These are phyloP conservation scores for Idaea straminata DNA, from an alignment of 2,888 invertebrate genomes.

Conservation along the genomic window DNA sequence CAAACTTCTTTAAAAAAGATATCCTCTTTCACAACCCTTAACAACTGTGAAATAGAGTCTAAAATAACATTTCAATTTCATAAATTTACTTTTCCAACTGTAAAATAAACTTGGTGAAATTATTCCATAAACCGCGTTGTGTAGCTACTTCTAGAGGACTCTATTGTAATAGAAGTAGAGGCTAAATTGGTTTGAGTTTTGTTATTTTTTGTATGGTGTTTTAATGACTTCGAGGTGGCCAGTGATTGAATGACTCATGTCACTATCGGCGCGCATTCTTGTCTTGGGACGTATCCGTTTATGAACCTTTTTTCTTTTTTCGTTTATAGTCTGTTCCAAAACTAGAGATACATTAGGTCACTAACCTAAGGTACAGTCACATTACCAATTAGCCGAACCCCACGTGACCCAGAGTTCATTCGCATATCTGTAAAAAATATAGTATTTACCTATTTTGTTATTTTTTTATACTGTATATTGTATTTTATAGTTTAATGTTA, in stretches of 20 bases:
- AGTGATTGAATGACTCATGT: conserved; percentile 70
- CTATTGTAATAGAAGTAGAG: conserved; percentile 33
- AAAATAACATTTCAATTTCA: conserved; percentile 20
- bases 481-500: too few relatives aligned
- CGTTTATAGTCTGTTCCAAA: conserved; percentile 24
- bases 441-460: too few relatives aligned
- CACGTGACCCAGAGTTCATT: too few relatives aligned
- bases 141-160: conserved; percentile 30
- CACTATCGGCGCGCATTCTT: conserved; percentile 68
- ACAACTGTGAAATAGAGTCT: conserved; percentile 23
- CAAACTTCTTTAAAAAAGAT: conserved; percentile 18
- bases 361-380: too few relatives aligned
- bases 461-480: too few relatives aligned
- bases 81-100: conserved; percentile 39
- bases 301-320: conserved; percentile 49
- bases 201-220: conserved; percentile 36
- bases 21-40: conserved; percentile 20
- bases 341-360: background rate
- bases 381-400: too few relatives aligned
- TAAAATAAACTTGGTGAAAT: conserved; percentile 46
- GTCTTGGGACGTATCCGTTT: conserved; percentile 71
- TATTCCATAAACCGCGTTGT: conserved; percentile 37
- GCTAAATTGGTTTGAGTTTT: conserved; percentile 32
- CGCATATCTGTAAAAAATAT: too few relatives aligned
- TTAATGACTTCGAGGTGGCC: conserved; percentile 63